These are phyloP conservation scores for Tokudaia muenninki DNA, from an alignment of 2,797 vertebrate species.

Conservation along the genomic window DNA sequence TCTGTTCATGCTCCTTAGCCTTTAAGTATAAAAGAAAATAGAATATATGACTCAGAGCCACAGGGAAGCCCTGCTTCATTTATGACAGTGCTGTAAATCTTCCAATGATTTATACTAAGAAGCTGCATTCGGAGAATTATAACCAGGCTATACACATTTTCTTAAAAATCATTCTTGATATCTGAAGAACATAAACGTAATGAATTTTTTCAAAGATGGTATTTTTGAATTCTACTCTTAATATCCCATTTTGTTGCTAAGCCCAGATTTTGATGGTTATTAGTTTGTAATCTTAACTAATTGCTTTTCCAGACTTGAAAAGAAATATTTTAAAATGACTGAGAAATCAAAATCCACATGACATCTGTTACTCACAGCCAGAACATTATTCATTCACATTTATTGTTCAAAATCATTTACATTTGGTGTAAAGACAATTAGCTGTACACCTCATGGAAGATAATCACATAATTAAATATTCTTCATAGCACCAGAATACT, in stretches of 20 bases:
- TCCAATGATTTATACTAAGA: not conserved
- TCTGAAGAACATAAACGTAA: not conserved
- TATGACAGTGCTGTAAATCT: not conserved
- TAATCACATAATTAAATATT: conserved; percentile 82
- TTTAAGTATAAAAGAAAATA: not conserved
- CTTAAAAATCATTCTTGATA: not conserved
- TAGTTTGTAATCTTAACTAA: conserved; percentile 70
- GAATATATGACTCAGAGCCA: not conserved
- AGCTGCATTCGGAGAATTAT: not conserved
- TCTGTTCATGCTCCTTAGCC: not conserved
- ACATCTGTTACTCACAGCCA: conserved; percentile 78
- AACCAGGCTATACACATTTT: not conserved
- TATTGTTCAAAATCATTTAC: conserved; percentile 81
- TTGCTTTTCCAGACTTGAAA: conserved; percentile 64
- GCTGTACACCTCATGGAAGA: conserved; percentile 79
- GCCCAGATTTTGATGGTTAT: not conserved
- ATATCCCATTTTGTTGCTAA: conserved; percentile 62
- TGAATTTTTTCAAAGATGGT: not conserved
- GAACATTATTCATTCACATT: conserved; percentile 70
- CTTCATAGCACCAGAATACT: conserved; percentile 71
- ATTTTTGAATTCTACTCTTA: conserved; percentile 19
- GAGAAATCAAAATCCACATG: conserved; percentile 78
- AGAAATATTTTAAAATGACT: conserved; percentile 65
- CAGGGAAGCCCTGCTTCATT: not conserved
- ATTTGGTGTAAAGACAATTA: conserved; percentile 83